A percentile compares a stretch with the other conserved stretches of the same genome.
phyloP scores from a whole-genome alignment of 1,140 invertebrate genomes.

The Sitobion miscanthi region DNA sequence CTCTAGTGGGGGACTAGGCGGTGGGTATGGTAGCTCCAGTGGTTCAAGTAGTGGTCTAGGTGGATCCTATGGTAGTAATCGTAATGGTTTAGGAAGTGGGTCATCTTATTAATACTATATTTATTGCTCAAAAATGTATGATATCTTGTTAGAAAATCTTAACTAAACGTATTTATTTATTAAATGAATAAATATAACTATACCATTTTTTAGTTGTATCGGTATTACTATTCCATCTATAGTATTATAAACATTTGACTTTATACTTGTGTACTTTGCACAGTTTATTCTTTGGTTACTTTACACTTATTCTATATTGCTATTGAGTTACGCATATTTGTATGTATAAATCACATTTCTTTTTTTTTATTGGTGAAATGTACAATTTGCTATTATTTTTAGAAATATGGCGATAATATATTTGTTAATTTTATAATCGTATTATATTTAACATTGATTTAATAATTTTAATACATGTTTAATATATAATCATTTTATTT shows the following conservation, averaged over 20 bases:
- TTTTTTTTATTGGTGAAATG: constrained; percentile 31
- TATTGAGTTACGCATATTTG: background rate
- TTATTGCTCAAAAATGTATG: constrained; percentile 44
- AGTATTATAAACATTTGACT: background rate
- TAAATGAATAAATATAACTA: background rate
- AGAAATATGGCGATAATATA: background rate
- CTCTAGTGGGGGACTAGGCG: background rate
- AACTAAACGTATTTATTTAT: background rate
- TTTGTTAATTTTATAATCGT: background rate
- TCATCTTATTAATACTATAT: constrained; percentile 39
- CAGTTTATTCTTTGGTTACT: background rate
- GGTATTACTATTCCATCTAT: background rate
- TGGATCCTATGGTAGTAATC: constrained; percentile 30
- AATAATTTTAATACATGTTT: constrained; percentile 4
- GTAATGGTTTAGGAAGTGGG: constrained; percentile 38
- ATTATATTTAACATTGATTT: background rate
- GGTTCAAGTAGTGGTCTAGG: background rate
- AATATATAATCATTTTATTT: background rate
- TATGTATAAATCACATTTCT: background rate
- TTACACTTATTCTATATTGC: background rate
- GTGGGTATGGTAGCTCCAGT: background rate
- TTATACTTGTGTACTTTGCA: background rate
- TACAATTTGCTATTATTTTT: background rate
- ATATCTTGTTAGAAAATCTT: background rate
- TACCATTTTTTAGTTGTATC: background rate